phyloP scores from a whole-genome alignment of 2,113 vertebrate genomes.

The Notarius quadriscutis region DNA sequence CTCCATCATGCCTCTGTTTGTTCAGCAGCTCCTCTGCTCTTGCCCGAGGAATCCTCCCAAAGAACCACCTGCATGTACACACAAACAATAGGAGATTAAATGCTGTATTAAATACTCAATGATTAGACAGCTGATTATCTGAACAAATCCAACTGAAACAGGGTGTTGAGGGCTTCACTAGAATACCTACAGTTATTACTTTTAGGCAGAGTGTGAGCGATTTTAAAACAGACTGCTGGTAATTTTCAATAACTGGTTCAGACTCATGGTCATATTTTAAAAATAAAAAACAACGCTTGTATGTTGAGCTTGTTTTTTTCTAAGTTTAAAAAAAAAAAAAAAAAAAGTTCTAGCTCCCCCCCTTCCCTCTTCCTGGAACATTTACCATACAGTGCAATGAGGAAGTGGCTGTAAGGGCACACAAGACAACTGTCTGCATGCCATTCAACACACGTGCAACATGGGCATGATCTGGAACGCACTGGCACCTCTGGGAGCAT shows the following conservation, averaged over 20 bases:
- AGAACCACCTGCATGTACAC: conserved; percentile 87
- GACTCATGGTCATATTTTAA: not conserved
- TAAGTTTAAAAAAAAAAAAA: not conserved
- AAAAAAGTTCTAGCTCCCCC: not conserved
- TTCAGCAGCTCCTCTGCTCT: conserved; percentile 98
- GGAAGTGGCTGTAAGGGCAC: conserved; percentile 29
- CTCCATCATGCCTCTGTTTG: conserved; percentile 97
- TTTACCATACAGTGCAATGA: conserved; percentile 27
- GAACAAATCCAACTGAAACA: not conserved
- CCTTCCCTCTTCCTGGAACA: not conserved
- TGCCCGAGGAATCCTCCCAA: conserved; percentile 96
- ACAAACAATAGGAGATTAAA: not conserved
- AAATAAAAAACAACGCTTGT: not conserved
- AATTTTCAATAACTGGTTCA: no score
- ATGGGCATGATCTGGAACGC: not conserved
- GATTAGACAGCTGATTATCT: not conserved
- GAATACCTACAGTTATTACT: not conserved
- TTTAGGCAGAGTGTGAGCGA: not conserved
- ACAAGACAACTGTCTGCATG: not conserved
- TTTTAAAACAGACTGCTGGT: not conserved
- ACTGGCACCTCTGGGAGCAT: not conserved
- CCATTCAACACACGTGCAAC: conserved; percentile 6
- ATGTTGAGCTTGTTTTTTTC: not conserved
- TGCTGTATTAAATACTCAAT: not conserved
- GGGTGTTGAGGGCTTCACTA: not conserved